Percentiles rank a stretch among this genome's conserved stretches.
Conservation (phyloP, 2,888 invertebrate genomes). For the Leptinotarsa tumamoca region DNA sequence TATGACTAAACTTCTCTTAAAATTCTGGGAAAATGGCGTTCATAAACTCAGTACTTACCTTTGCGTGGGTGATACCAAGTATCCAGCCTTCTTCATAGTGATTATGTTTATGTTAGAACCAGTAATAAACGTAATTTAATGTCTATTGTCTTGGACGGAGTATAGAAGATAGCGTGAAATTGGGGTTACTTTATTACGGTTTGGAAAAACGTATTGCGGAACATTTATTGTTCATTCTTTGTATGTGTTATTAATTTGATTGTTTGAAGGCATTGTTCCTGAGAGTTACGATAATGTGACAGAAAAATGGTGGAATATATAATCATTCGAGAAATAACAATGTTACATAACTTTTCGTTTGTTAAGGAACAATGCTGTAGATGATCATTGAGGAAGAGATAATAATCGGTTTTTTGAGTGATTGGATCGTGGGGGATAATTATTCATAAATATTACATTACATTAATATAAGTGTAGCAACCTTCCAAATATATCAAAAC, state of each 20-base stretch:
- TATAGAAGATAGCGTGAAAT: constrained; percentile 16
- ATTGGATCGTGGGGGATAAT: too few relatives aligned
- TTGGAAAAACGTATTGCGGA: constrained; percentile 4
- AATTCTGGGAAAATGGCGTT: constrained; percentile 39
- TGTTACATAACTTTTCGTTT: not conserved
- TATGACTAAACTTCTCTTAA: constrained; percentile 38
- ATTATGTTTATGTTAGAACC: constrained; percentile 31
- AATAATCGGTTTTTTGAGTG: too few relatives aligned
- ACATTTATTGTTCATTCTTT: constrained; percentile 15
- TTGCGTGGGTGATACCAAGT: constrained; percentile 28
- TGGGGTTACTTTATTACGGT: constrained; percentile 16
- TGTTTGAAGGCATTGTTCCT: not conserved
- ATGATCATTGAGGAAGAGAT: not conserved
- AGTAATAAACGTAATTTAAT: constrained; percentile 25
- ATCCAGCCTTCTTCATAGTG: constrained; percentile 19
- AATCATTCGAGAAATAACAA: not conserved
- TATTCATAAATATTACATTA: too few relatives aligned
- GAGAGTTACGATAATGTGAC: constrained; percentile 11
- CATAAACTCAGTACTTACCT: constrained; percentile 27
- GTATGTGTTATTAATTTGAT: not conserved
- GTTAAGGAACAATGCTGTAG: not conserved
- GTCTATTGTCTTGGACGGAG: constrained; percentile 17
- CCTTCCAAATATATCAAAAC: too few relatives aligned
- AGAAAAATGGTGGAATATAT: not conserved
- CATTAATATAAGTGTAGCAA: too few relatives aligned